Percentiles rank a stretch among this genome's conserved stretches.
These are phyloP conservation scores for Drosophila littoralis DNA, from an alignment of 1,140 invertebrate species.

Conservation along the genomic window DNA sequence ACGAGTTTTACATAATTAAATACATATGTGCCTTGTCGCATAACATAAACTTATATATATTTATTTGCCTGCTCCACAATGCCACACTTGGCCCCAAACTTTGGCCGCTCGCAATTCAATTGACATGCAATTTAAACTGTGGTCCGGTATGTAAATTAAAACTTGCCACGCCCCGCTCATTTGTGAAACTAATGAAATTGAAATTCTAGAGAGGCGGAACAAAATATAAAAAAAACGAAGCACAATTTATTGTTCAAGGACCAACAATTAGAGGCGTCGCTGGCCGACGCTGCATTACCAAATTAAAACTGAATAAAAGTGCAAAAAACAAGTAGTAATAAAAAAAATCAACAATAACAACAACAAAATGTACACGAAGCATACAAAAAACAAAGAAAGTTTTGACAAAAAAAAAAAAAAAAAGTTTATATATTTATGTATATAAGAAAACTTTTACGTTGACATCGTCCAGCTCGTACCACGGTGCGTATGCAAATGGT, in stretches of 20 bases:
- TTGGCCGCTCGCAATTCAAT: constrained; percentile 26
- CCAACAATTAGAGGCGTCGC: constrained; percentile 71
- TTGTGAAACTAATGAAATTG: constrained; percentile 49
- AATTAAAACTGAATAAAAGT: constrained; percentile 59
- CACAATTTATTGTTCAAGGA: constrained; percentile 63
- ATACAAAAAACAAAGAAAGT: constrained; percentile 23
- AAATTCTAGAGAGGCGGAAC: constrained; percentile 17
- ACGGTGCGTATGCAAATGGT: constrained; percentile 75
- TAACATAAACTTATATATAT: not conserved
- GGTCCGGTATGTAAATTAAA: constrained; percentile 31
- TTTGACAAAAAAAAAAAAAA: constrained; percentile 16
- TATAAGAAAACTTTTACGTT: constrained; percentile 35
- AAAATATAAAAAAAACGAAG: constrained; percentile 56
- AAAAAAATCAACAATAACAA: not conserved
- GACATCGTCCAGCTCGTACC: constrained; percentile 36
- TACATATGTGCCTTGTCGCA: not conserved
- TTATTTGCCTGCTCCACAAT: not conserved
- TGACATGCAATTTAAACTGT: constrained; percentile 39
- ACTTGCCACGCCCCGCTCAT: constrained; percentile 46
- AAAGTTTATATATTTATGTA: constrained; percentile 27
- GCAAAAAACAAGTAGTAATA: constrained; percentile 21
- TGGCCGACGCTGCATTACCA: constrained; percentile 67
- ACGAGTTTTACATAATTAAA: constrained; percentile 10
- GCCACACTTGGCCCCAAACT: not conserved
- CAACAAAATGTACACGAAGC: not conserved